Evolutionary conservation across 2,113 vertebrate species (phyloP), one percentile per base, ranked within the genome.

Genomic region (Porphyrio hochstetteri): DNA sequence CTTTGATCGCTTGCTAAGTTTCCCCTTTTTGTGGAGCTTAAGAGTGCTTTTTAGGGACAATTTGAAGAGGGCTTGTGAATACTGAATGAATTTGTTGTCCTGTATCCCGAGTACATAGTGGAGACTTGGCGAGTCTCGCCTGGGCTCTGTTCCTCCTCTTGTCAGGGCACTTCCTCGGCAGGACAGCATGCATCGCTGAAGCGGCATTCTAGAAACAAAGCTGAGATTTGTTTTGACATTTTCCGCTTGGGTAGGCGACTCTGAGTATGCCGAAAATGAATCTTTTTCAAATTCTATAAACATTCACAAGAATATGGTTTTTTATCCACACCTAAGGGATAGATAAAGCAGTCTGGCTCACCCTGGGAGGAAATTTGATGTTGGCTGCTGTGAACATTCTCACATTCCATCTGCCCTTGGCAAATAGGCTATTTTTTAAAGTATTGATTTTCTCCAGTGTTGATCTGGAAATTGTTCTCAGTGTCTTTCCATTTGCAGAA

Each of bases 231-330:
- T 95, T 93, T 77, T 81, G 95, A 90, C 55, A 10, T 88, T 92
- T 90, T 78, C 65, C 3, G 6, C 75, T 96, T 85, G 42, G 67
- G 38, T 88, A 87, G 74, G 29, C 35, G 27, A 19, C 92, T 95
- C 71, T 68, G 93, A 96, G 96, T 82, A 31, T 18, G 86, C 93
- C 95, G 88, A 96, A 95, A 74, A 88, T 83, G 50, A 86, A 76
- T 85, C 72, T 95, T 86, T 93, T 95, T 91, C 86, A 68, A 71
- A 33, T 90, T 94, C 80, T 56, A 0, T 86, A 67, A 93, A 63
- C 20, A 7, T 60, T 74, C 31, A 40, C 33, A 9, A 92, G 77
- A 79, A 64, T 81, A 57, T 71, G 11, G 5, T 9, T 38, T 95
- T 52, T 92, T 57, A 79, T 90, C 70, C 53, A 28, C 59, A 88